These are phyloP conservation scores for Caranx ignobilis DNA, from an alignment of 2,113 vertebrate genomes.

Conservation along the genomic window DNA sequence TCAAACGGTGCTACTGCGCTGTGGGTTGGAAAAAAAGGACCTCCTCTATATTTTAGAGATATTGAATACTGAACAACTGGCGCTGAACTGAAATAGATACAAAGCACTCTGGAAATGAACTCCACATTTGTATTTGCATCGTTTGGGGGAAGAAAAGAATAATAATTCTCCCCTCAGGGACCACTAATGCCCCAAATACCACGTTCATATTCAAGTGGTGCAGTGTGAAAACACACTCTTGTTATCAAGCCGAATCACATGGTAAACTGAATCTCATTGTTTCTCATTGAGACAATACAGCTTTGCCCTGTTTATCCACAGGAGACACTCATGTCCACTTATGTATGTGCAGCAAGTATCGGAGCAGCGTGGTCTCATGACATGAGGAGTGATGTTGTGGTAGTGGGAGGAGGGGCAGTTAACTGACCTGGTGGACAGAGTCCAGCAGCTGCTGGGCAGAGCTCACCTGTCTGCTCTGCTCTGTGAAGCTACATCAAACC, in stretches of 20 bases:
- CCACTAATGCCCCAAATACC: conserved; percentile 58
- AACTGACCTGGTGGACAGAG: conserved; percentile 36
- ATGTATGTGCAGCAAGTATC: neutral
- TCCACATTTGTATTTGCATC: conserved; percentile 53
- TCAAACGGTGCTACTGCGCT: conserved; percentile 5
- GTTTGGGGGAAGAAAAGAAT: conserved; percentile 53
- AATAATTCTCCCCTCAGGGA: conserved; percentile 66
- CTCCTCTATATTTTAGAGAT: neutral
- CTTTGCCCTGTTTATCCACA: conserved; percentile 44
- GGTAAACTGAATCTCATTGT: conserved; percentile 24
- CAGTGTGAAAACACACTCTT: conserved; percentile 29
- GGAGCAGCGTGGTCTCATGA: neutral
- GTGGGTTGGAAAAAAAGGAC: conserved; percentile 15
- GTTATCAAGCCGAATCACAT: conserved; percentile 47
- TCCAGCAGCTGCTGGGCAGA: conserved; percentile 31
- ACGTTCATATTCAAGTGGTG: conserved; percentile 53
- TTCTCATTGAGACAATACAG: conserved; percentile 28
- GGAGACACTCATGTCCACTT: neutral
- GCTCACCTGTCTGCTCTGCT: conserved; percentile 22
- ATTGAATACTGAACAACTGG: conserved; percentile 42
- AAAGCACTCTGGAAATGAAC: conserved; percentile 49
- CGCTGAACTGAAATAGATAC: conserved; percentile 41
- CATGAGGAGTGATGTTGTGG: neutral
- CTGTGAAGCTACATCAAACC: conserved; percentile 35
- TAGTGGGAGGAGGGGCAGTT: neutral